A percentile compares a stretch with the other conserved stretches of the same genome.
Evolutionary conservation across 2,113 vertebrate genomes (phyloP).

Genomic region (Ptilonorhynchus violaceus): DNA sequence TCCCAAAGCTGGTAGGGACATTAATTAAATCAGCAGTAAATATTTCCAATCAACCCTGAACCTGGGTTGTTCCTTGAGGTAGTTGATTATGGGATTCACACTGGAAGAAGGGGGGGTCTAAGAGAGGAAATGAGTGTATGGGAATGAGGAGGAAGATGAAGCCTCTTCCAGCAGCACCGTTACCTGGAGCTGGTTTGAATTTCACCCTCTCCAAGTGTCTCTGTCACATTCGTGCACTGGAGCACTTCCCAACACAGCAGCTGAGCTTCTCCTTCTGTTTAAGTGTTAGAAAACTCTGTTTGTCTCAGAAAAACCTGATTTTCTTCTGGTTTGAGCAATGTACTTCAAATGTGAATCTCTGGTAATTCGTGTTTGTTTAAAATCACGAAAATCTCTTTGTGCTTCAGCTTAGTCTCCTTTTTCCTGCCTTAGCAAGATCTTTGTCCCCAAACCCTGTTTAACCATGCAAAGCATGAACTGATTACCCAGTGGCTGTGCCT

Average conservation of each 20-base stretch:
- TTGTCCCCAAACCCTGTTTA: background rate
- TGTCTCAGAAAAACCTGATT: background rate
- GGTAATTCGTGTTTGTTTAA: background rate
- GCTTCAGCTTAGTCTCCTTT: background rate
- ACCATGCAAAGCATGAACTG: background rate
- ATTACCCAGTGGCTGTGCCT: background rate
- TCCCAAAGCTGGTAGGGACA: background rate
- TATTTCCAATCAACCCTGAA: background rate
- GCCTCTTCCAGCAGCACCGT: background rate
- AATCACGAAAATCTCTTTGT: background rate
- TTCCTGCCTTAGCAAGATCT: background rate
- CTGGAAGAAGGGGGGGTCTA: background rate
- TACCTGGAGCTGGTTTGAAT: background rate
- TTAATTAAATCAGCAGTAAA: background rate
- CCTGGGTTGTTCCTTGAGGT: background rate
- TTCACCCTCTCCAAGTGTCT: background rate
- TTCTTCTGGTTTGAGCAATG: background rate
- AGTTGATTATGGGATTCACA: background rate
- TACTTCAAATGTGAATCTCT: background rate
- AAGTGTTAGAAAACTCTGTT: background rate
- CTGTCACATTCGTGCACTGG: background rate
- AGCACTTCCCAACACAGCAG: background rate
- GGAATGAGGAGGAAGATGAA: background rate
- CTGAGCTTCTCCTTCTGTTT: background rate
- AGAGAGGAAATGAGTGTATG: background rate